A percentile compares a stretch with the other conserved stretches of the same genome.
Evolutionary conservation across 2,888 invertebrate species (phyloP).

Genomic region (Tipula confusa): DNA sequence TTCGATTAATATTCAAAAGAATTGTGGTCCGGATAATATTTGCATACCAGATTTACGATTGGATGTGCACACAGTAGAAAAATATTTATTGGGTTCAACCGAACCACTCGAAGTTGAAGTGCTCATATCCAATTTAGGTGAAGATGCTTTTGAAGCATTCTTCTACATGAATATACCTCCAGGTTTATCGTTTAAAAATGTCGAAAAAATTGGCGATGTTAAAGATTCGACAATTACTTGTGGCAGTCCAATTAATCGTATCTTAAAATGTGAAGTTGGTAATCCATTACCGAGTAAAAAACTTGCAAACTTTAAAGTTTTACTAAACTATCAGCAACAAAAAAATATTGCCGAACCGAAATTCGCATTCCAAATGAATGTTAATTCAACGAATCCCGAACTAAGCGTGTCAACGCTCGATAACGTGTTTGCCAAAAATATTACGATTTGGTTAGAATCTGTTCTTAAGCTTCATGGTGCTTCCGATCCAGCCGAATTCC

Average conservation of each 20-base stretch:
- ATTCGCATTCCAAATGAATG: slow-evolving; percentile 70
- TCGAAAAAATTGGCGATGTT: slow-evolving; percentile 60
- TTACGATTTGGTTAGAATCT: slow-evolving; percentile 77
- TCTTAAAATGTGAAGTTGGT: slow-evolving; percentile 85
- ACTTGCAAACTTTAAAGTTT: slow-evolving; percentile 66
- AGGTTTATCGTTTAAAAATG: slow-evolving; percentile 61
- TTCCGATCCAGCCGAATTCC: slow-evolving; percentile 26
- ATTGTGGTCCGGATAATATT: slow-evolving; percentile 88
- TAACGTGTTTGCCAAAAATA: slow-evolving; percentile 60
- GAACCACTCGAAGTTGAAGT: slow-evolving; percentile 77
- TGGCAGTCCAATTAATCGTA: slow-evolving; percentile 63
- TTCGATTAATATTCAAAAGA: slow-evolving; percentile 81
- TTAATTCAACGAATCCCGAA: slow-evolving; percentile 85
- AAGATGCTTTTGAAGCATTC: slow-evolving; percentile 89
- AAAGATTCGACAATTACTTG: slow-evolving; percentile 68
- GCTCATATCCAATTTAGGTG: slow-evolving; percentile 76
- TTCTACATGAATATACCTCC: slow-evolving; percentile 76
- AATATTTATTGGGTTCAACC: slow-evolving; percentile 77
- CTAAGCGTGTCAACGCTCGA: slow-evolving; percentile 57
- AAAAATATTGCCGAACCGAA: slow-evolving; percentile 56
- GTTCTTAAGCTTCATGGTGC: slow-evolving; percentile 64
- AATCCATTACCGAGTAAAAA: slow-evolving; percentile 77
- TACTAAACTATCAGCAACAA: slow-evolving; percentile 63
- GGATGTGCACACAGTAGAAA: slow-evolving; percentile 66
- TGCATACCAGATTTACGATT: slow-evolving; percentile 87